Evolutionary conservation across 2,113 vertebrate genomes (phyloP), one percentile per base, ranked within the genome.

Genomic region (Marcusenius ussheri): DNA sequence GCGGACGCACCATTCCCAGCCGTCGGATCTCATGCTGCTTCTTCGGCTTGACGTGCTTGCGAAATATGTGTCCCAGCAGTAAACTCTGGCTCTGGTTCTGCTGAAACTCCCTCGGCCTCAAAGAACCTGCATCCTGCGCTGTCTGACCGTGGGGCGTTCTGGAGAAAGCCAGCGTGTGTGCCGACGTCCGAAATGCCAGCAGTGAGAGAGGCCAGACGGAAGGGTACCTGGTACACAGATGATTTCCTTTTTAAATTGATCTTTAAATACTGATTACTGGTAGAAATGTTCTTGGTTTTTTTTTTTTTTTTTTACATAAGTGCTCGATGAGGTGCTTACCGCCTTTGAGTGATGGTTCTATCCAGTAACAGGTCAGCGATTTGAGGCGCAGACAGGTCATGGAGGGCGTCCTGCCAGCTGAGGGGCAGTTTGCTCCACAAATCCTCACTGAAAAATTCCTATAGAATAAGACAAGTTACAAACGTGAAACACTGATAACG

Each of bases 1-100:
- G 45, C 19, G 17, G 5, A 15, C 85, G 17, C 92, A 99, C 98
- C 95, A 89, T 91, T 86, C 97, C 97, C 19, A 99, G 95, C 83
- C 93, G 93, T 24, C 93, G 92, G 92, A 99, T 97, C 94, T 99
- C 98, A 17, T 99, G 98, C 93, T 99, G 98, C 88, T 99, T 99
- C 94, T 99, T 99, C 87, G 97, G 97, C 92, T 97, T 97, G 90
- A 99, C 95, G 2, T 99, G 97, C 91, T 96, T 97, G 91, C 98
- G 96, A 90, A 98, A 98, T 1, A 96, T 94, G 50, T 98, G 97
- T 6, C 94, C 93, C 49, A 99, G 95, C 91, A 92, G 90, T n/a
- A 95, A 94, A 93, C 97, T 98, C 95, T 98, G 98, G 91, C 96
- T 96, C 2, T 92, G 95, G 91, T 98, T 98, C 35, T 95, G 91